Base-by-base conservation (phyloP, 2,113 vertebrate species). In the Rhadina sibilatrix region DNA sequence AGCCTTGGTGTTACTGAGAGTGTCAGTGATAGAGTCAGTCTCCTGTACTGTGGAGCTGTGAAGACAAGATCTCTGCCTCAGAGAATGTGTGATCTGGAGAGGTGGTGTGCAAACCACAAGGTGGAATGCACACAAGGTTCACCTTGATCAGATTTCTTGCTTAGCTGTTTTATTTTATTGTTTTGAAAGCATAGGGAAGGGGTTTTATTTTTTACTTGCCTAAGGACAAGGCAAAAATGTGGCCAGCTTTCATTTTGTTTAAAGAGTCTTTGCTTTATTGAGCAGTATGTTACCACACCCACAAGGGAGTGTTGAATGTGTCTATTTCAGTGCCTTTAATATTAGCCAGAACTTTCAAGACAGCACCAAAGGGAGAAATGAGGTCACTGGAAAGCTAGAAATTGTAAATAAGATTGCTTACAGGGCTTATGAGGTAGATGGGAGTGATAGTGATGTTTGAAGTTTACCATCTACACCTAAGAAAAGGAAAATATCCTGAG, bases 371-470 rank as follows among this genome's bases (percentile, higher is more conserved):
- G 59, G 66, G 47, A 94, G 66, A 94, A 96, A 74, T 12, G 59
- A 96, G 92, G 93, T 97, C 87, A 65, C 9, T 13, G 71, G 84
- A 93, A 95, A 94, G 78, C 74, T 60, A 71, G 84, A 59, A 74
- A 40, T 10, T 38, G 68, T 76, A 57, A 80, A 12, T 82, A 10
- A 38, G 83, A 35, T 24, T 87, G 81, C 61, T 83, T 92, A 12
- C 17, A 81, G 68, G 30, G 57, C 22, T 52, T 82, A 44, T 83
- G 71, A 71, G 69, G 49, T 76, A 83, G 47, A 27, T 31, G 61
- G 82, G 84, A 65, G 44, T n/a, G 72, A 85, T n/a, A 42, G 82
- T 35, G 87, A 70, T 66, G 30, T 89, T 88, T 86, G 94, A 89
- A 87, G 59, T 59, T 75, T 42, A 33, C 94, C 96, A 81, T 93